A percentile compares a stretch with the other conserved stretches of the same genome.
These are phyloP conservation scores for Chaetoderma sp. DNA, from an alignment of 2,888 invertebrate species.

Conservation along the genomic window DNA sequence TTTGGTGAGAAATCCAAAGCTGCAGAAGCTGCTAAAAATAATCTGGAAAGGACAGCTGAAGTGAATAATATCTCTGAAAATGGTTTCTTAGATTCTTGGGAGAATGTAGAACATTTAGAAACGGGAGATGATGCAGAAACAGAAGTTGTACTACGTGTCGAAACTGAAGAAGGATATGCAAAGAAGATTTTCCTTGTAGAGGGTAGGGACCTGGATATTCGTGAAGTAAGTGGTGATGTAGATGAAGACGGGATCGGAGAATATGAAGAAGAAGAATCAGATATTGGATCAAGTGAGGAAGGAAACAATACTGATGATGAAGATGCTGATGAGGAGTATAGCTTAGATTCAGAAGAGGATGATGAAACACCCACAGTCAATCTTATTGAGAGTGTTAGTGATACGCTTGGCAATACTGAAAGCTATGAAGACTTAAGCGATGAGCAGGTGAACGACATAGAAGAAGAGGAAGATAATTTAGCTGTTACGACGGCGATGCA, in stretches of 20 bases:
- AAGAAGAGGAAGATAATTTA: slow-evolving; percentile 32
- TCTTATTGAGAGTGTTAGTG: neutral
- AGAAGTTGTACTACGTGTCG: slow-evolving; percentile 75
- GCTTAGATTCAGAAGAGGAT: neutral
- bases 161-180: neutral
- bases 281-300: neutral
- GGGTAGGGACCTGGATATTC: slow-evolving; percentile 21
- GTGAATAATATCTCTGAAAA: slow-evolving; percentile 1
- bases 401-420: no score
- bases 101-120: slow-evolving; percentile 31
- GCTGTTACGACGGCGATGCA: slow-evolving; percentile 54
- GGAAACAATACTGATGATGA: slow-evolving; percentile 27
- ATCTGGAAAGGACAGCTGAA: slow-evolving; percentile 12
- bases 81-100: slow-evolving; percentile 3
- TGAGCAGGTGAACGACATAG: slow-evolving; percentile 35
- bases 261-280: slow-evolving; percentile 9
- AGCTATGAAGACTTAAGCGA: no score
- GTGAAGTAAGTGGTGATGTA: slow-evolving; percentile 10
- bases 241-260: neutral
- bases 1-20: slow-evolving; percentile 62
- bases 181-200: neutral
- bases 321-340: slow-evolving; percentile 31
- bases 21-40: slow-evolving; percentile 23
- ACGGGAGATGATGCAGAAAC: slow-evolving; percentile 83
- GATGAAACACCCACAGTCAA: neutral